Conservation (phyloP, 2,113 vertebrate species). For the Bos javanicus region DNA sequence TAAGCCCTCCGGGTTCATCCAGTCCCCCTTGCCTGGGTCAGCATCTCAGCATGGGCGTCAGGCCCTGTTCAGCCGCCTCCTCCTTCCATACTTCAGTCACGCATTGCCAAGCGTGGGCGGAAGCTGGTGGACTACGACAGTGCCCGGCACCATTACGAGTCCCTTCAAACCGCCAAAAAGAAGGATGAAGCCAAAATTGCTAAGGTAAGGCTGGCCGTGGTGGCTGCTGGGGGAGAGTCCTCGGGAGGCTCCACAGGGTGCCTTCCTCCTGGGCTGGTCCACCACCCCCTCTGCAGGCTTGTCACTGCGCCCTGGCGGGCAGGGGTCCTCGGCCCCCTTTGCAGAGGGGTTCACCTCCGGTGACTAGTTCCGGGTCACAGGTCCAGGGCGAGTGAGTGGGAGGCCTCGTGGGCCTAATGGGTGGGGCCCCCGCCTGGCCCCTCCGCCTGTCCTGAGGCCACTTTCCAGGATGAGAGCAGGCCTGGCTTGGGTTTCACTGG, state of each 20-base stretch:
- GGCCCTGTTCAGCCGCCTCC: background rate
- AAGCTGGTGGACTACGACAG: conserved; percentile 98
- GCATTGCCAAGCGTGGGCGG: conserved; percentile 96
- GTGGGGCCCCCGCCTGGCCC: background rate
- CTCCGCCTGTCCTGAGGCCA: background rate
- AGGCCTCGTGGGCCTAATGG: background rate
- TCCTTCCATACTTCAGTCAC: conserved; percentile 81
- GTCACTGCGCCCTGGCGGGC: background rate
- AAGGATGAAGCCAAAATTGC: conserved; percentile 96
- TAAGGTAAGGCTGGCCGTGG: conserved; percentile 85
- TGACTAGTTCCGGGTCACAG: background rate
- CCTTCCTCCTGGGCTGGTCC: no score
- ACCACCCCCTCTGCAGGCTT: background rate
- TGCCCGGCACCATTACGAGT: conserved; percentile 94
- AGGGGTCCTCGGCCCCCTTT: background rate
- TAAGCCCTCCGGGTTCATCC: background rate
- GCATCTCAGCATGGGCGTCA: background rate
- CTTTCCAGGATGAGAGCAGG: background rate
- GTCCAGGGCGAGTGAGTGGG: background rate
- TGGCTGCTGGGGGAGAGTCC: accelerated
- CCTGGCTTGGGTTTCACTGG: conserved; percentile 23
- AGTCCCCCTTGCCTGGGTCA: background rate
- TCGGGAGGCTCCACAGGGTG: background rate
- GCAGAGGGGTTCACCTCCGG: background rate
- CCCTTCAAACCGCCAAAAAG: conserved; percentile 96